Conservation (phyloP, 2,888 invertebrate genomes). For the Hypena proboscidalis region DNA sequence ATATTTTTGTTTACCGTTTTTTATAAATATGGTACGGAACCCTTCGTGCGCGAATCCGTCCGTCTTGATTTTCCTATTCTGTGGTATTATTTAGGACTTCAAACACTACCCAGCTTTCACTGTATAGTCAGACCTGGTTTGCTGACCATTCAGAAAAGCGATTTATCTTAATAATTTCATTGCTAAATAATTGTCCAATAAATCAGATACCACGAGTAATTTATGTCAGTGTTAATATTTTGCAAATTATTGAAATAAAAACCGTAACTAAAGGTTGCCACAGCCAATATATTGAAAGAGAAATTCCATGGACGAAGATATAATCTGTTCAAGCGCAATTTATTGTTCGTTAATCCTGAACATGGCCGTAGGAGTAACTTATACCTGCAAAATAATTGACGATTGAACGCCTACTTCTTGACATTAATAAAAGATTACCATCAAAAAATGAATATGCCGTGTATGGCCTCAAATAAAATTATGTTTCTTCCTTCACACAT, state of each 20-base stretch:
- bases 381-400: slow-evolving; percentile 19
- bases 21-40: too few relatives aligned
- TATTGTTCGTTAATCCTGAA: slow-evolving; percentile 9
- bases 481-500: slow-evolving; percentile 6
- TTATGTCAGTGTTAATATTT: not conserved
- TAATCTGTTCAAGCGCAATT: slow-evolving; percentile 17
- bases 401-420: slow-evolving; percentile 7
- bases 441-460: slow-evolving; percentile 12
- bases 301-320: slow-evolving; percentile 6
- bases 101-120: too few relatives aligned
- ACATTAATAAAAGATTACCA: slow-evolving; percentile 18
- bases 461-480: slow-evolving; percentile 1
- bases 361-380: slow-evolving; percentile 9
- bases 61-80: too few relatives aligned
- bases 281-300: slow-evolving; percentile 1
- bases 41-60: too few relatives aligned
- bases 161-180: too few relatives aligned
- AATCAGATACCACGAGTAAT: not conserved
- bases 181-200: too few relatives aligned
- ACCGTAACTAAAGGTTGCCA: not conserved
- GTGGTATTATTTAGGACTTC: too few relatives aligned
- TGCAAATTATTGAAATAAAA: too few relatives aligned
- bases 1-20: too few relatives aligned
- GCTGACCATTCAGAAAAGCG: too few relatives aligned
- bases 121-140: too few relatives aligned